These are phyloP conservation scores for Perca flavescens DNA, from an alignment of 2,113 vertebrate species.

Conservation along the genomic window DNA sequence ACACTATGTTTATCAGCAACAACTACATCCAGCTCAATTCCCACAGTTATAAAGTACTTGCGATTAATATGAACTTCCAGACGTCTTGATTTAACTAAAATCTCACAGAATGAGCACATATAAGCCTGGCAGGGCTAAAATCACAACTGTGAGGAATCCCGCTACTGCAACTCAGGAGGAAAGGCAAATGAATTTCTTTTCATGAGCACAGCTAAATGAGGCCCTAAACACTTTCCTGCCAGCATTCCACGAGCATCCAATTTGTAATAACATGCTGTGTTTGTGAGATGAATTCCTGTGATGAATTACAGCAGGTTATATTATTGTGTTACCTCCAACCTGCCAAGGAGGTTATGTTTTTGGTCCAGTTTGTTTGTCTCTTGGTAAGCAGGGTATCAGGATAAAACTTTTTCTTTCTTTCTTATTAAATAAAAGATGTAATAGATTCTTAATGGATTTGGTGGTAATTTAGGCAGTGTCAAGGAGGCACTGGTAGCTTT, in stretches of 20 bases:
- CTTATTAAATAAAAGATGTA: not conserved
- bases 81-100: conserved; percentile 30
- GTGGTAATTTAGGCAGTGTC: not conserved
- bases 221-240: conserved; percentile 44
- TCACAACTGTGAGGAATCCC: conserved; percentile 23
- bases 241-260: conserved; percentile 41
- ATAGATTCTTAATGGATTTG: not conserved
- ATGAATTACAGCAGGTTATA: conserved; percentile 47
- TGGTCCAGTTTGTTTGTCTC: not conserved
- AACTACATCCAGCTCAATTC: not conserved
- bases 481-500: not conserved
- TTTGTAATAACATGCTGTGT: conserved; percentile 50
- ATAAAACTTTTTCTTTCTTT: not conserved
- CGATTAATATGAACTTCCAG: conserved; percentile 29
- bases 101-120: conserved; percentile 10
- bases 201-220: conserved; percentile 52
- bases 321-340: conserved; percentile 11
- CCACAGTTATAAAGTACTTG: not conserved
- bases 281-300: conserved; percentile 43
- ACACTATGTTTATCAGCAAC: not conserved
- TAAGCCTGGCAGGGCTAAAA: conserved; percentile 25
- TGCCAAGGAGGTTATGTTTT: not conserved
- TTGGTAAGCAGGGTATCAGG: not conserved
- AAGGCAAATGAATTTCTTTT: conserved; percentile 38
- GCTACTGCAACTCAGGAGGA: conserved; percentile 26